Conservation (phyloP, 2,113 vertebrate genomes). For the Cacatua alba region DNA sequence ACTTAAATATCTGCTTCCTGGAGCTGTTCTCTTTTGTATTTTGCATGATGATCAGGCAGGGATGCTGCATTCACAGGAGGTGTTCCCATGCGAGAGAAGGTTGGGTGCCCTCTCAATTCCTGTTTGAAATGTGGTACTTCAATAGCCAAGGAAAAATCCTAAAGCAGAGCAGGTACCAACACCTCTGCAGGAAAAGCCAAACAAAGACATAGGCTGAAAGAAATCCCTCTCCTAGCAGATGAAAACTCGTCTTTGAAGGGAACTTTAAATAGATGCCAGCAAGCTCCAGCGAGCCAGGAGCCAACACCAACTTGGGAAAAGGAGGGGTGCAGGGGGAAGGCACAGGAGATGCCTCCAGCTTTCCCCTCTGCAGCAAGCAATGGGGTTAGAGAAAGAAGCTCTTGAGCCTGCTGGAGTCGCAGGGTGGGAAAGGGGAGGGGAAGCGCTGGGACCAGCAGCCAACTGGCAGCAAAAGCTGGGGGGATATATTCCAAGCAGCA, state of each 20-base stretch:
- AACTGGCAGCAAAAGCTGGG: background rate
- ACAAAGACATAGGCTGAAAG: slow-evolving; percentile 30
- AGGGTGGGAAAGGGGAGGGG: background rate
- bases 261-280: slow-evolving; percentile 59
- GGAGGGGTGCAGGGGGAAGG: background rate
- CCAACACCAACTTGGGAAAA: slow-evolving; percentile 28
- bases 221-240: background rate
- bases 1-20: background rate
- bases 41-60: background rate
- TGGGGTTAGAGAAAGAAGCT: background rate
- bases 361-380: background rate
- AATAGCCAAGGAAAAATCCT: background rate
- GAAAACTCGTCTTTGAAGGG: slow-evolving; percentile 63
- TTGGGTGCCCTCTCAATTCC: background rate
- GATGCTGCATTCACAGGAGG: background rate
- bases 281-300: slow-evolving; percentile 3
- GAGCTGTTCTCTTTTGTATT: background rate
- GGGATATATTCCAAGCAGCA: background rate
- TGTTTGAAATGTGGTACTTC: background rate
- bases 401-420: background rate
- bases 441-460: background rate
- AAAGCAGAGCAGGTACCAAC: background rate
- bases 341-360: background rate
- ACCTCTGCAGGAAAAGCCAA: slow-evolving; percentile 27
- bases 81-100: fast-evolving